Evolutionary conservation across 2,113 vertebrate genomes (phyloP).

Genomic region (Chionis minor): DNA sequence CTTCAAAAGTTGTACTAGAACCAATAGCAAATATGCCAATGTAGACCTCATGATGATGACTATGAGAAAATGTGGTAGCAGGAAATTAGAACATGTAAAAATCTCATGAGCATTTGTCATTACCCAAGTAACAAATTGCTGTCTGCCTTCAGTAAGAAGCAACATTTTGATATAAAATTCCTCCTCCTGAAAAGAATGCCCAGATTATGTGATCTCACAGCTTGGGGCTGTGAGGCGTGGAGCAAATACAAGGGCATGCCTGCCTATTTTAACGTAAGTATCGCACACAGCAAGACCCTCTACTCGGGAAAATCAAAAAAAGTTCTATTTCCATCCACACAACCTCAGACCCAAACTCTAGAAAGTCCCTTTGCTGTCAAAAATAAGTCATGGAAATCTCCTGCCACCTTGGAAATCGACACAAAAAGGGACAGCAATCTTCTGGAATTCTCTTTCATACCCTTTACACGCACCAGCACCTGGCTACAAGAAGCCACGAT

Average conservation of each 20-base stretch:
- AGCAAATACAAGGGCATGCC: neutral
- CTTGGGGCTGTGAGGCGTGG: neutral
- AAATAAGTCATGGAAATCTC: neutral
- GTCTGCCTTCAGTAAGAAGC: neutral
- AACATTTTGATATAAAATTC: neutral
- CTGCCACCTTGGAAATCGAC: neutral
- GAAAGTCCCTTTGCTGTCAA: neutral
- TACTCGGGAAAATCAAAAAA: neutral
- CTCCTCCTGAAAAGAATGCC: neutral
- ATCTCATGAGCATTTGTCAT: neutral
- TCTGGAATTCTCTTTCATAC: neutral
- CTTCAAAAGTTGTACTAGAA: neutral
- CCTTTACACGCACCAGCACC: neutral
- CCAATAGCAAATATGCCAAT: neutral
- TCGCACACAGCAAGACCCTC: neutral
- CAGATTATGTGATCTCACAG: neutral
- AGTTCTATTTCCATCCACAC: neutral
- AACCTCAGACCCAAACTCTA: neutral
- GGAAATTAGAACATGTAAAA: neutral
- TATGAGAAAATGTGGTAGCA: neutral
- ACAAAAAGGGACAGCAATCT: neutral
- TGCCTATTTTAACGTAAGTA: neutral
- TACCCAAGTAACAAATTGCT: neutral
- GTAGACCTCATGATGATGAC: neutral
- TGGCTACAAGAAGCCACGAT: neutral